These are phyloP conservation scores for Ctenoplectra terminalis DNA, from an alignment of 1,140 invertebrate genomes.

Conservation along the genomic window DNA sequence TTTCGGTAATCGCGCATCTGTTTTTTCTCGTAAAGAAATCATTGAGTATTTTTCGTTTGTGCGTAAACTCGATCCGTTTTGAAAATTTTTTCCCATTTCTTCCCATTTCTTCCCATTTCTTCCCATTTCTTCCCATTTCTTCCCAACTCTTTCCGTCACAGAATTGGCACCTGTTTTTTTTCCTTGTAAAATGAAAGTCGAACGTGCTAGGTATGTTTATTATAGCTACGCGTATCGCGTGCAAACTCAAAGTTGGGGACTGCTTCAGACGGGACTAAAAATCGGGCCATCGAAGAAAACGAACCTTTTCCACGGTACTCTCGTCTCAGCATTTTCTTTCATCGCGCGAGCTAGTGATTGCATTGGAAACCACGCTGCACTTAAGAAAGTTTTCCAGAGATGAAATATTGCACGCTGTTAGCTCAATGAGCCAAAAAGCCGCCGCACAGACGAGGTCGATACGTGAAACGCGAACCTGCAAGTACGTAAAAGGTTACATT, in stretches of 20 bases:
- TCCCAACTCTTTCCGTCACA: too few species aligned
- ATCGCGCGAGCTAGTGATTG: neutral
- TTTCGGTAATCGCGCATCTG: too few species aligned
- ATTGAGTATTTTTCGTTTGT: neutral
- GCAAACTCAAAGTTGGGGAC: neutral
- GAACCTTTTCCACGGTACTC: neutral
- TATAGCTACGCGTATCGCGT: too few species aligned
- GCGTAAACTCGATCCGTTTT: neutral
- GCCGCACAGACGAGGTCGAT: conserved; percentile 22
- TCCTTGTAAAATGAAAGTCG: neutral
- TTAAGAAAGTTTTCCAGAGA: conserved; percentile 42
- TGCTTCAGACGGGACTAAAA: neutral
- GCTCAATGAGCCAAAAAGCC: conserved; percentile 7
- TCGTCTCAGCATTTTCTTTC: neutral
- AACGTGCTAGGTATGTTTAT: too few species aligned
- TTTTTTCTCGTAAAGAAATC: too few species aligned
- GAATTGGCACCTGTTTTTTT: neutral
- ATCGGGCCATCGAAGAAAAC: conserved; percentile 3
- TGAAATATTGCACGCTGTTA: conserved; percentile 51
- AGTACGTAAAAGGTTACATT: neutral
- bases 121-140: too few species aligned
- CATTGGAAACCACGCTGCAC: conserved; percentile 19
- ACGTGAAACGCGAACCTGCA: neutral
- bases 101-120: too few species aligned
- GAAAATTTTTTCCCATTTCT: neutral